Evolutionary conservation across 2,113 vertebrate genomes (phyloP).

Genomic region (Daubentonia madagascariensis): DNA sequence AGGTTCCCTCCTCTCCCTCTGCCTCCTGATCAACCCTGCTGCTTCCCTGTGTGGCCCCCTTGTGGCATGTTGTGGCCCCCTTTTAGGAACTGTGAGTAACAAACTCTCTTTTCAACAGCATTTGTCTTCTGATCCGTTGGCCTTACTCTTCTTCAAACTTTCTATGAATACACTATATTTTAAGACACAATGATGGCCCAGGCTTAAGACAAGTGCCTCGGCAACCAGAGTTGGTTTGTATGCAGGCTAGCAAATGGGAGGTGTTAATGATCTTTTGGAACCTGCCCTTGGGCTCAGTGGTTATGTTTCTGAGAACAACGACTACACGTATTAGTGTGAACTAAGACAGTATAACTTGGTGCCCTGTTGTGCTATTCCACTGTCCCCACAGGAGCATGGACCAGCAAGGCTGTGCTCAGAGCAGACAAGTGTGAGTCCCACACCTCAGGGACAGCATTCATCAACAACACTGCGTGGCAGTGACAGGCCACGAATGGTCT

Average conservation of each 20-base stretch:
- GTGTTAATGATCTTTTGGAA: neutral
- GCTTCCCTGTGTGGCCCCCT: neutral
- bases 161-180: neutral
- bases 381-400: accelerated
- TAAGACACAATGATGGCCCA: neutral
- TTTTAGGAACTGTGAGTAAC: neutral
- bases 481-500: neutral
- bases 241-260: neutral
- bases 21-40: neutral
- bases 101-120: neutral
- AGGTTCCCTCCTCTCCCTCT: neutral
- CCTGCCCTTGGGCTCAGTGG: neutral
- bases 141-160: neutral
- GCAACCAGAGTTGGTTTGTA: neutral
- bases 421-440: neutral
- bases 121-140: neutral
- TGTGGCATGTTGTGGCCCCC: neutral
- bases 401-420: neutral
- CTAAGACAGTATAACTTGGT: too few species aligned
- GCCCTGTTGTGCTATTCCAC: too few species aligned
- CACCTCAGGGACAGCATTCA: accelerated
- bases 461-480: accelerated
- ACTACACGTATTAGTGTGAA: accelerated
- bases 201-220: neutral
- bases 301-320: neutral